Conservation (phyloP, 2,797 vertebrate genomes). For the Sebastes goodei region DNA sequence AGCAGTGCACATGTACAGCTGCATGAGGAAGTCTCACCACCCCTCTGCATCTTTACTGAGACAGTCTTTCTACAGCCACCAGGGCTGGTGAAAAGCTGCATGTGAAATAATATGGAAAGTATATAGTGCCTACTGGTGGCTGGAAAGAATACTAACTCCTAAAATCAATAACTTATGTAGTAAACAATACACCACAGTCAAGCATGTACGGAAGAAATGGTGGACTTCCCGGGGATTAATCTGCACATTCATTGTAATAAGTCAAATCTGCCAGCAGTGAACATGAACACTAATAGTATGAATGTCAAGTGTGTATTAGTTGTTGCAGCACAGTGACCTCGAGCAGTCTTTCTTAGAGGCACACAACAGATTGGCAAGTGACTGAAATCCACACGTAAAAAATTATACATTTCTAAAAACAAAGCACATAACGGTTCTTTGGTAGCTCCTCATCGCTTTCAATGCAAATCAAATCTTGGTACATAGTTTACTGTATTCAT, state of each 20-base stretch:
- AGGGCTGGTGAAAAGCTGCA: background rate
- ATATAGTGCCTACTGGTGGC: conserved; percentile 47
- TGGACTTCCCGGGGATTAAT: background rate
- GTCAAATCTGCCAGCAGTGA: background rate
- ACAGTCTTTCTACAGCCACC: conserved; percentile 9
- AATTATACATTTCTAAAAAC: conserved; percentile 15
- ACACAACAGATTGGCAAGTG: background rate
- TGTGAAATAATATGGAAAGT: background rate
- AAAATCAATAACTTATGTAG: conserved; percentile 1
- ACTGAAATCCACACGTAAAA: background rate
- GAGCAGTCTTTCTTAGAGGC: conserved; percentile 3
- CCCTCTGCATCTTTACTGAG: conserved; percentile 1
- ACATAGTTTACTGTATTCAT: background rate
- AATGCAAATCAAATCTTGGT: background rate
- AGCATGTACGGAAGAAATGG: background rate
- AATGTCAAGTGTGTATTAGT: background rate
- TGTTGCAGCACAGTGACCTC: background rate
- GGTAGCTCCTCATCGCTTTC: conserved; percentile 9
- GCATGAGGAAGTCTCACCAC: background rate
- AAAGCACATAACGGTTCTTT: conserved; percentile 40
- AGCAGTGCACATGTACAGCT: background rate
- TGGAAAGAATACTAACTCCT: background rate
- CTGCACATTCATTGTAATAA: background rate
- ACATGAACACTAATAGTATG: background rate
- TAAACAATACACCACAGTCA: background rate